Evolutionary conservation across 2,113 vertebrate genomes (phyloP), one percentile per base, ranked within the genome.

Genomic region (Oreotrochilus melanogaster): DNA sequence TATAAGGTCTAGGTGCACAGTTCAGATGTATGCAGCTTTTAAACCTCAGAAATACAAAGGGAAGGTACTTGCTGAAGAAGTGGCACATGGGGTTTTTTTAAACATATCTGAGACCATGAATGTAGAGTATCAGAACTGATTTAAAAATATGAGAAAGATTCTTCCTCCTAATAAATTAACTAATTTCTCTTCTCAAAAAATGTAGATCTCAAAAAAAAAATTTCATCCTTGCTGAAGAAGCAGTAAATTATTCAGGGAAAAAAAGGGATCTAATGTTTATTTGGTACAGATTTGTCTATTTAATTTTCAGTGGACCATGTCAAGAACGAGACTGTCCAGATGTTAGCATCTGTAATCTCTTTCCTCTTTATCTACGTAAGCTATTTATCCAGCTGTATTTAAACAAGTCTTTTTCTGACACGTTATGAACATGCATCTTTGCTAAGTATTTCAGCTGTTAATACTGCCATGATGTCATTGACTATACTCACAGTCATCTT

Each of bases 241-340:
- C 42, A 62, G 42, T 31, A 92, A 86, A 50, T 6, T 22, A 21
- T 33, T 51, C 13, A 70, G 3, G 1, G 31, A 75, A 76, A 39
- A 53, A 76, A 62, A 13, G 6, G 18, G 21, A 65, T 25, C 35
- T 51, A 24, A 54, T 60, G 14, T 25, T 27, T 91, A 35, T 27
- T 95, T 86, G 22, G 13, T 74, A 47, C 58, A 84, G 37, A 13
- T 86, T 86, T 74, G 5, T 65, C 50, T 83, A 42, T 83, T 86
- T 95, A 28, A 86, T 78, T 86, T 92, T 89, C 80, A 92, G 69
- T 78, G 69, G 47, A 50, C 33, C 28, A 24, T 87, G 65, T 60
- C 51, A 89, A 88, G 82, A 82, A 61, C n/a, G 42, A 89, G 58
- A 72, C 90, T 50, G 39, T 27, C 18, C 62, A 90, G 71, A 82